phyloP scores from a whole-genome alignment of 2,113 vertebrate species.

The Turdus rufiventris region DNA sequence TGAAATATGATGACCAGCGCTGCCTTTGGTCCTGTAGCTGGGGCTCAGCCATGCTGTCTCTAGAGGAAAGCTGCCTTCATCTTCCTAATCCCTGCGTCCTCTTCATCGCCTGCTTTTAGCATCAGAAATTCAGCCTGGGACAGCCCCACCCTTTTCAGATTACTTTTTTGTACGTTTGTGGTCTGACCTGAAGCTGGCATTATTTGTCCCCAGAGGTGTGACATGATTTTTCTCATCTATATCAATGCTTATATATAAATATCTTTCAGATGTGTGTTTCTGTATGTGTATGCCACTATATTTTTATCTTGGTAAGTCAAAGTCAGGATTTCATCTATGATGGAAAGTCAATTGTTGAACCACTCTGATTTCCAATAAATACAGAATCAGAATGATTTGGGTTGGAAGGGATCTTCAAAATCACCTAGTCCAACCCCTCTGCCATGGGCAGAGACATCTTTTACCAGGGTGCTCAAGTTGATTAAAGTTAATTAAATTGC shows the following conservation, averaged over 20 bases:
- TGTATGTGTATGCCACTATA: fast-evolving
- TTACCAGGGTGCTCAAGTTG: background rate
- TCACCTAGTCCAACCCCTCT: background rate
- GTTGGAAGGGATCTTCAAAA: background rate
- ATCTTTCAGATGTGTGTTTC: background rate
- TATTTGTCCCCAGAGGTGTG: background rate
- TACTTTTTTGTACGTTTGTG: fast-evolving
- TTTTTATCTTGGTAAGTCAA: background rate
- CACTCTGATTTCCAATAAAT: background rate
- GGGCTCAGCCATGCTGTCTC: background rate
- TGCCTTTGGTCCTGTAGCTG: background rate
- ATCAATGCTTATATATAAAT: no score
- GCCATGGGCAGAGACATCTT: background rate
- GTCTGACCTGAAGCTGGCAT: background rate
- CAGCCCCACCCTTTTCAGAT: background rate
- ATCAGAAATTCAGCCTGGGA: background rate
- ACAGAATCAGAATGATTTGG: background rate
- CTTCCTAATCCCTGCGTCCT: background rate
- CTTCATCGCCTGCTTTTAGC: background rate
- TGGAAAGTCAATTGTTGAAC: background rate
- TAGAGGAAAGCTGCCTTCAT: background rate
- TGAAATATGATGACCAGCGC: fast-evolving
- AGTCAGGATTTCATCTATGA: background rate
- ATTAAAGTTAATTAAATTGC: background rate
- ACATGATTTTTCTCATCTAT: background rate